Conservation (phyloP, 2,888 invertebrate species). For the Apodemia hepburni region DNA sequence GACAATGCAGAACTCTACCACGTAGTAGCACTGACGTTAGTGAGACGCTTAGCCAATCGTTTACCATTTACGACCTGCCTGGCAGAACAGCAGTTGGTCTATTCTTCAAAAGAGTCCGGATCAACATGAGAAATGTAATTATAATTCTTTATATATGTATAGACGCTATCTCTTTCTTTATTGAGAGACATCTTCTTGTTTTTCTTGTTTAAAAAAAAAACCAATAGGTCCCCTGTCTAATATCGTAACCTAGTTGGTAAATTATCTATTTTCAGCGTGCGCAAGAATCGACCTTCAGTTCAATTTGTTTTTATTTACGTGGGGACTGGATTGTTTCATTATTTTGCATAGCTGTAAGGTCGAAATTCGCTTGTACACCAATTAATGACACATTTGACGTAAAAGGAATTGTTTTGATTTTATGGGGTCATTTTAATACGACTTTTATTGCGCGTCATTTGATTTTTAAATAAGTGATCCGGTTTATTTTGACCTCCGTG, state of each 20-base stretch:
- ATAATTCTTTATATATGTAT: too few relatives aligned
- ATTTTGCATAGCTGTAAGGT: not conserved
- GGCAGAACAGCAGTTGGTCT: too few relatives aligned
- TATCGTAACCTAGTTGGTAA: slow-evolving; percentile 23
- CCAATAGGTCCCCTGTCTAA: not conserved
- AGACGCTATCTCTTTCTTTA: too few relatives aligned
- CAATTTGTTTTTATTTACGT: slow-evolving; percentile 10
- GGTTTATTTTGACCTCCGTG: too few relatives aligned
- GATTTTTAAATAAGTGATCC: too few relatives aligned
- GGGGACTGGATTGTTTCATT: not conserved
- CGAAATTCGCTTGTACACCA: not conserved
- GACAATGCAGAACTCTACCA: too few relatives aligned
- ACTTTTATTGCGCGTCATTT: not conserved
- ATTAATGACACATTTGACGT: not conserved
- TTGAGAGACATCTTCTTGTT: too few relatives aligned
- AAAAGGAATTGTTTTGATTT: not conserved
- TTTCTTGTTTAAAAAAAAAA: not conserved
- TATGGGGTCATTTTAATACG: not conserved
- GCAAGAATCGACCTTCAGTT: not conserved
- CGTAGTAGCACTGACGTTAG: too few relatives aligned
- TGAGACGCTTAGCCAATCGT: too few relatives aligned
- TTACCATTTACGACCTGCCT: too few relatives aligned
- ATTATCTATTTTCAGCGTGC: slow-evolving; percentile 15
- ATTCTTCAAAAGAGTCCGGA: too few relatives aligned
- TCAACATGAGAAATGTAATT: too few relatives aligned